Evolutionary conservation across 2,888 invertebrate genomes (phyloP).

Genomic region (Dusona sp.): DNA sequence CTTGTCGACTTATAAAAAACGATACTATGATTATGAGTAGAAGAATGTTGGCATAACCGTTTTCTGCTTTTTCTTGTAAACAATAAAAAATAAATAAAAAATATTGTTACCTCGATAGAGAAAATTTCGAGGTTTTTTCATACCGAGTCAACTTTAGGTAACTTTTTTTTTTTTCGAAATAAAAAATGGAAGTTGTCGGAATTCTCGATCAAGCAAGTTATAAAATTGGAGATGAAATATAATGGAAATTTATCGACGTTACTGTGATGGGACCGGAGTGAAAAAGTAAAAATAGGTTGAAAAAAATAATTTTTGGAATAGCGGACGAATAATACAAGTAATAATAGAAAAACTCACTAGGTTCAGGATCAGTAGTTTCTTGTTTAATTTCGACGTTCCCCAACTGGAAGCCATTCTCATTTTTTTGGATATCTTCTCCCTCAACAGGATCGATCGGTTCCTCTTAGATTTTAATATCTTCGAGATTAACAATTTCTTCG

Average conservation of each 20-base stretch:
- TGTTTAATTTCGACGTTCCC: constrained; percentile 77
- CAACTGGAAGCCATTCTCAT: constrained; percentile 74
- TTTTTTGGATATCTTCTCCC: constrained; percentile 63
- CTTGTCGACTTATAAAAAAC: no score
- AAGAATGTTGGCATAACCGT: no score
- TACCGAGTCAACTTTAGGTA: no score
- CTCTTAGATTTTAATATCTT: constrained; percentile 88
- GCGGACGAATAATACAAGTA: constrained; percentile 7
- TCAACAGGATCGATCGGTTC: constrained; percentile 87
- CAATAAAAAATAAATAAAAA: not conserved
- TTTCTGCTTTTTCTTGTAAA: no score
- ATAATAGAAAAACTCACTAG: constrained; percentile 73
- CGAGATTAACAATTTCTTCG: constrained; percentile 61
- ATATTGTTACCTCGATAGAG: not conserved
- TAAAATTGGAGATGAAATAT: not conserved
- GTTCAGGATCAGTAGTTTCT: constrained; percentile 79
- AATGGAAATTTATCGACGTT: not conserved
- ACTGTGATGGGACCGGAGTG: no score
- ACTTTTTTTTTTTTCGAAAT: no score
- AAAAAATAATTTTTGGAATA: not conserved
- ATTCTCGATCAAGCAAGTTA: not conserved
- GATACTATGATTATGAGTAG: no score
- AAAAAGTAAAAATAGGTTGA: no score
- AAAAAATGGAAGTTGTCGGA: not conserved
- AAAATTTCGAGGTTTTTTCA: no score